These are phyloP conservation scores for Ahaetulla prasina DNA, from an alignment of 2,113 vertebrate genomes.

Conservation along the genomic window DNA sequence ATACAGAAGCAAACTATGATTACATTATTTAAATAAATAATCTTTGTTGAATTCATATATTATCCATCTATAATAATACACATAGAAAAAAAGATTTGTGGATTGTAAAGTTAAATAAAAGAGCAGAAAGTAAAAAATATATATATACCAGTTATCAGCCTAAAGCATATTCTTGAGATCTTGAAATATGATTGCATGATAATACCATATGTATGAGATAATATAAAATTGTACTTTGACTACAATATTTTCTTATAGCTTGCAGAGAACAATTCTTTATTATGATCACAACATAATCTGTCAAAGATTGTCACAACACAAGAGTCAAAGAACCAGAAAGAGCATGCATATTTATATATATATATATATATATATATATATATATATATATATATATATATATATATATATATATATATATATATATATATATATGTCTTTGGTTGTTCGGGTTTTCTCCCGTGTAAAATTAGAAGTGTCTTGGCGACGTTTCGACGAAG, in stretches of 20 bases:
- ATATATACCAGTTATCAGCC: conserved; percentile 35
- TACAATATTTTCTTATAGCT: conserved; percentile 41
- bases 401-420: too few species aligned
- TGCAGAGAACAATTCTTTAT: conserved; percentile 54
- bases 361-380: conserved; percentile 22
- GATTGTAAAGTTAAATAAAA: conserved; percentile 46
- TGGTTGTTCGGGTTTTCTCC: too few species aligned
- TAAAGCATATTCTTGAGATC: conserved; percentile 44
- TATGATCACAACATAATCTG: conserved; percentile 50
- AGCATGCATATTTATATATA: conserved; percentile 47
- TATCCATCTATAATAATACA: conserved; percentile 44
- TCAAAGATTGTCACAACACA: too few species aligned
- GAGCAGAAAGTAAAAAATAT: conserved; percentile 40
- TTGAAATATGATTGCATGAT: conserved; percentile 52
- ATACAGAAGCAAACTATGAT: conserved; percentile 24
- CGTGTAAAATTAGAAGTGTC: too few species aligned
- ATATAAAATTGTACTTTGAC: conserved; percentile 48
- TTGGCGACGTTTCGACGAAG: too few species aligned
- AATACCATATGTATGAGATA: conserved; percentile 46
- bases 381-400: neutral
- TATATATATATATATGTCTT: too few species aligned
- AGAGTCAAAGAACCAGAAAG: conserved; percentile 53
- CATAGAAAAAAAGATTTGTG: conserved; percentile 40
- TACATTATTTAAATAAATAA: conserved; percentile 32
- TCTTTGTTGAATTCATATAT: conserved; percentile 44